Evolutionary conservation across 2,888 invertebrate species (phyloP), one percentile per base, ranked within the genome.

Genomic region (Aplocera efformata): DNA sequence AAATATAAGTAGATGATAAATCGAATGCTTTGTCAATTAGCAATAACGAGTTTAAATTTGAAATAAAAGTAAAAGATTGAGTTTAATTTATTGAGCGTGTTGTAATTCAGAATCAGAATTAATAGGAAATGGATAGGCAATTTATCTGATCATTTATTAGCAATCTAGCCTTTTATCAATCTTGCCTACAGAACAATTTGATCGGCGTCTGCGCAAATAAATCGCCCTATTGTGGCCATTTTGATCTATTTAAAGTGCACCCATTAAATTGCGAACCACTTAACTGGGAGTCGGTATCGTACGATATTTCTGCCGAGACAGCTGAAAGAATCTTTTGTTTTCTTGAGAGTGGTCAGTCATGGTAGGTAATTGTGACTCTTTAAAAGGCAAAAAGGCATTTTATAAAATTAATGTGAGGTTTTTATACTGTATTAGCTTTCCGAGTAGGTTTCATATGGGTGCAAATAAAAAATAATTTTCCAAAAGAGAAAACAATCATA

Each of bases 291-390:
- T 58, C 58, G 60, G 53, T 63, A 70, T 63, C 60, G 64, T 56
- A 58, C 63, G 55, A 55, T 77, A 69, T 70, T 71, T 69, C 69
- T 66, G 59, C 49, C 40, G 50, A 58, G 79, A 79, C 77, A 77
- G 73, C 61, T 73, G 70, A 77, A 77, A 77, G 73, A 72, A 66
- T 59, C 63, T 67, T 46, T 53, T 45, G 45, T 45, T 13, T 32
- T 20, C 7, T 3, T 23, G 10, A 34, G 34, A 23, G 25, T n/a
- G 22, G 23, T 32, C 8, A 11, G 21, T 27, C 33, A 33, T 26
- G 26, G 22, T 25, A 6, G 7, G 6, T 31, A 20, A 20, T n/a
- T 25, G 10, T 10, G 28, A 13, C 1, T 42, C 24, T 25, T 31
- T 20, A 37, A 17, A 17, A 17, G 5, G 13, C 13, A 17, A 17